Percentiles rank a stretch among this genome's conserved stretches.
These are phyloP conservation scores for Netelia melanura DNA, from an alignment of 2,888 invertebrate genomes.

Conservation along the genomic window DNA sequence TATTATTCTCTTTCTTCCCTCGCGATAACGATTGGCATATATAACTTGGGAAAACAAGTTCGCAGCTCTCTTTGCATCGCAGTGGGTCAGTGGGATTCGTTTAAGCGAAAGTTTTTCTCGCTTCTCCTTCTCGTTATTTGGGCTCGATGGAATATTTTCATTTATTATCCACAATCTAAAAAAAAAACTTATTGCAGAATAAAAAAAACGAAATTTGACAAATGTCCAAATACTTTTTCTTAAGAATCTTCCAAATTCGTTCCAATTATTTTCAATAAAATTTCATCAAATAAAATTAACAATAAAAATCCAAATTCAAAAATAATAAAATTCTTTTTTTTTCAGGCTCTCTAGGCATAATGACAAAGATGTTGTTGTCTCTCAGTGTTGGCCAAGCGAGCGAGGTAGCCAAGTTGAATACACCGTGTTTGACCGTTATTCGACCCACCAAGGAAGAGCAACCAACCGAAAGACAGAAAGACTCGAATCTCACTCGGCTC, in stretches of 20 bases:
- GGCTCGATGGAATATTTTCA: conserved; percentile 28
- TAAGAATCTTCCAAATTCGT: not conserved
- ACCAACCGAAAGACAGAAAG: not conserved
- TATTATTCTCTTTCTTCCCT: not conserved
- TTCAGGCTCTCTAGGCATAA: not conserved
- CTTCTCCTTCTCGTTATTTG: conserved; percentile 41
- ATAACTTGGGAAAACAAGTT: conserved; percentile 34
- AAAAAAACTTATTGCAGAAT: too few relatives aligned
- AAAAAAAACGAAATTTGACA: too few relatives aligned
- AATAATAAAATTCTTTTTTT: too few relatives aligned
- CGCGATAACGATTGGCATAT: not conserved
- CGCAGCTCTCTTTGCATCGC: conserved; percentile 12
- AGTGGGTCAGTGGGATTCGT: conserved; percentile 79
- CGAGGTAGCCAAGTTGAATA: conserved; percentile 78
- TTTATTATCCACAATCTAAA: not conserved
- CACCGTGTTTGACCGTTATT: conserved; percentile 80
- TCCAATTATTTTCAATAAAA: not conserved
- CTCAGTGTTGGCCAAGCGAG: conserved; percentile 41
- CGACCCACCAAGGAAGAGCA: conserved; percentile 79
- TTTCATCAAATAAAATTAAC: not conserved
- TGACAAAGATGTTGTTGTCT: conserved; percentile 10
- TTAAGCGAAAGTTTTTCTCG: conserved; percentile 77
- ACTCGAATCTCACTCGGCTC: not conserved
- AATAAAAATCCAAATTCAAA: not conserved
- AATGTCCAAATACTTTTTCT: too few relatives aligned